Conservation (phyloP, 1,140 invertebrate species). For the Drosophila prosaltans region DNA sequence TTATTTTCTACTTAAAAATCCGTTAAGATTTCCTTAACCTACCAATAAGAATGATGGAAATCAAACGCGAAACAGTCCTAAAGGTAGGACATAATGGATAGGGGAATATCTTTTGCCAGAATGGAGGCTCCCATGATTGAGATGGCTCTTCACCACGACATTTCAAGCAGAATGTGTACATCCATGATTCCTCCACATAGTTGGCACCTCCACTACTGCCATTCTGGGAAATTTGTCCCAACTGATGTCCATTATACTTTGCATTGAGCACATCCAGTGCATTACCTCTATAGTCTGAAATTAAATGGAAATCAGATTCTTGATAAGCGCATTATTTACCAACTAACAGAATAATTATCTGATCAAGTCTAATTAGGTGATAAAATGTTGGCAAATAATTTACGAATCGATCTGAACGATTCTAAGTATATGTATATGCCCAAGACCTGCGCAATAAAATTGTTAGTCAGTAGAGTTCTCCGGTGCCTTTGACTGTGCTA, state of each 20-base stretch:
- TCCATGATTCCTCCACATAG: constrained; percentile 80
- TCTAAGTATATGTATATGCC: constrained; percentile 6
- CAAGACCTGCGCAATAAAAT: constrained; percentile 47
- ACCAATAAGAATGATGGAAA: constrained; percentile 88
- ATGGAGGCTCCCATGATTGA: constrained; percentile 90
- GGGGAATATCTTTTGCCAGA: constrained; percentile 90
- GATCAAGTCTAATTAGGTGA: constrained; percentile 53
- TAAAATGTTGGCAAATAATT: constrained; percentile 29
- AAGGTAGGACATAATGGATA: constrained; percentile 92
- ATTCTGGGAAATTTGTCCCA: constrained; percentile 34
- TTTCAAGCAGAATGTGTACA: constrained; percentile 79
- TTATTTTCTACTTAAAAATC: too few species aligned
- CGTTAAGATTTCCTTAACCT: constrained; percentile 52
- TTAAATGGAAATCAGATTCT: constrained; percentile 2
- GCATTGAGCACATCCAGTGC: constrained; percentile 66
- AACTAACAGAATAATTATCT: constrained; percentile 31
- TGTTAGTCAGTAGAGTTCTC: constrained; percentile 41
- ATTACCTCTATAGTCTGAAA: constrained; percentile 66
- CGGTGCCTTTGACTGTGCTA: constrained; percentile 37
- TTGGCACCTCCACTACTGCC: constrained; percentile 46
- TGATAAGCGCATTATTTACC: constrained; percentile 7
- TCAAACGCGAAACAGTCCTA: constrained; percentile 88
- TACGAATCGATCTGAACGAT: not conserved
- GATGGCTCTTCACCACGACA: constrained; percentile 84
- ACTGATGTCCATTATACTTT: constrained; percentile 64